A percentile compares a stretch with the other conserved stretches of the same genome.
These are phyloP conservation scores for Thalassaphorura encarpata DNA, from an alignment of 1,140 invertebrate species.

Conservation along the genomic window DNA sequence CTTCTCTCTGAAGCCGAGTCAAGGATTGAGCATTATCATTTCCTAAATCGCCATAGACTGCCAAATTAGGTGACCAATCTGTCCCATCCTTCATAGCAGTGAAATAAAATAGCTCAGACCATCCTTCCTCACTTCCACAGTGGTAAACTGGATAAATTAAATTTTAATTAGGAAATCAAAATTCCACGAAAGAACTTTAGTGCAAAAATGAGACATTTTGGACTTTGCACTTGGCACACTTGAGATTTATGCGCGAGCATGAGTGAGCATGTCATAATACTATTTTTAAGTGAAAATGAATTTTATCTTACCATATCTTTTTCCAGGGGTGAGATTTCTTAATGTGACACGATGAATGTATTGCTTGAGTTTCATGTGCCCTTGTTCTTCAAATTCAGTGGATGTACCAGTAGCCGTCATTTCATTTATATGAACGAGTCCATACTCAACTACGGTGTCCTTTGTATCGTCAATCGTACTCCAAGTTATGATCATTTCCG, in stretches of 20 bases:
- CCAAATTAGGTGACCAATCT: constrained; percentile 64
- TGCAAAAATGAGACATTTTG: neutral
- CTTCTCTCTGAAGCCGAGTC: constrained; percentile 40
- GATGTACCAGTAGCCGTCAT: constrained; percentile 47
- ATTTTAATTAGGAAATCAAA: constrained; percentile 7
- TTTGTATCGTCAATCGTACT: constrained; percentile 61
- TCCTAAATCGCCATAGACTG: constrained; percentile 54
- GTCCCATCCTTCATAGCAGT: constrained; percentile 48
- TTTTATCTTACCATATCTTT: constrained; percentile 48
- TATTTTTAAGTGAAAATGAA: constrained; percentile 3
- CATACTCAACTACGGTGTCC: constrained; percentile 64
- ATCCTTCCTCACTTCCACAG: constrained; percentile 64
- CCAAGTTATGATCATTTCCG: constrained; percentile 79
- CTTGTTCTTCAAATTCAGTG: constrained; percentile 68
- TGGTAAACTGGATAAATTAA: constrained; percentile 60
- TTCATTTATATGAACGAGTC: constrained; percentile 48
- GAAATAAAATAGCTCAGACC: constrained; percentile 68
- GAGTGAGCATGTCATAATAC: neutral
- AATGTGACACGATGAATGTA: constrained; percentile 71
- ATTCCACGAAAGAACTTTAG: neutral
- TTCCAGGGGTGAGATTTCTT: constrained; percentile 46
- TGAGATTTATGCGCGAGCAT: neutral
- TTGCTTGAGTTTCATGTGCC: constrained; percentile 51
- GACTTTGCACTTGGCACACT: too few relatives aligned
- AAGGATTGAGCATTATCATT: constrained; percentile 37